Base-by-base conservation (phyloP, 2,113 vertebrate species). In the Cercocebus atys region DNA sequence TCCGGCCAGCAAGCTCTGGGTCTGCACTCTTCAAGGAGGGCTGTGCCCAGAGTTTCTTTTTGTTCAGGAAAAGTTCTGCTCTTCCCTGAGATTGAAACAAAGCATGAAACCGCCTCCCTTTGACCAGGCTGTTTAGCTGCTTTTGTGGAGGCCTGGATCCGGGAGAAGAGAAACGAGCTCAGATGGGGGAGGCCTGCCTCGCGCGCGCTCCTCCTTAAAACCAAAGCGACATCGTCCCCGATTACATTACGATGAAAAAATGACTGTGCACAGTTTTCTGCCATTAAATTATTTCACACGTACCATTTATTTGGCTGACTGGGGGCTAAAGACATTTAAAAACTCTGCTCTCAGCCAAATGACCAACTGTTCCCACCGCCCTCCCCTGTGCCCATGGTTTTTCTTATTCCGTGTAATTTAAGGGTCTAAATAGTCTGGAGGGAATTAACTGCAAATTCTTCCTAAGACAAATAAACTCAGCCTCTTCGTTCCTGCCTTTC, bases 381-480 rank as follows among this genome's bases (percentile, higher is more conserved):
- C 87, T 73, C 87, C 86, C 96, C 0, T 4, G 40, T 68, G 73
- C 95, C 88, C 84, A 47, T 2, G 73, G 85, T 57, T 97, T 94
- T 95, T 81, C 98, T 98, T 95, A 97, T 84, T 64, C 96, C 81
- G 20, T 97, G 98, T 98, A 98, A 98, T 98, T 98, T 98, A 98
- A 98, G 98, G 97, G 98, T 93, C 98, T 98, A 98, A 99, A 98
- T 97, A 98, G 98, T 98, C 98, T 98, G 97, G 97, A 98, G 99
- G 98, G 98, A 98, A 98, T 99, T 99, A 98, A 97, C 98, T 98
- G 98, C 98, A 98, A 99, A 99, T 98, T 99, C 99, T 99, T 98
- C 98, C 98, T 96, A 98, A 99, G 98, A 99, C 98, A 99, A 99
- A 99, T 99, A 99, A 99, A 99, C 98, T 96, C 95, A 66, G 93